Percentiles rank a stretch among this genome's conserved stretches.
phyloP scores from a whole-genome alignment of 2,888 invertebrate genomes.

The Drosophila recens region DNA sequence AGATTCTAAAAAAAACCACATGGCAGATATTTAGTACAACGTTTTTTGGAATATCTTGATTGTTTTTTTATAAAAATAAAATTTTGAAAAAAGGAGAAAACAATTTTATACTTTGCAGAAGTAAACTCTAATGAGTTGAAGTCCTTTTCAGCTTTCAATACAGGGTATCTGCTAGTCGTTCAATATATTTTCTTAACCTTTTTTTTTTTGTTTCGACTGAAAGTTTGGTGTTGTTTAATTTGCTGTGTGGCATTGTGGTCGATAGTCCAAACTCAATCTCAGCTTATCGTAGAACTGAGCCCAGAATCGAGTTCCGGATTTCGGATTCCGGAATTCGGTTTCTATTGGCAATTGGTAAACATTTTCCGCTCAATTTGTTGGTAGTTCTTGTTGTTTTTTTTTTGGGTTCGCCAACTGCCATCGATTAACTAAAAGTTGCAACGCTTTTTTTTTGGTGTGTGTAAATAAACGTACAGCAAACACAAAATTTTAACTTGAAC shows the following conservation, averaged over 20 bases:
- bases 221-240: slow-evolving; percentile 63
- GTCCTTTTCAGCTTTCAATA: not conserved
- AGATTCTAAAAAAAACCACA: not conserved
- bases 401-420: slow-evolving; percentile 52
- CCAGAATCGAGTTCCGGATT: slow-evolving; percentile 3
- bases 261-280: slow-evolving; percentile 59
- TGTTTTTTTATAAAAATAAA: no score
- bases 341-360: slow-evolving; percentile 77
- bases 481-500: slow-evolving; percentile 45
- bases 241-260: slow-evolving; percentile 41
- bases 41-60: not conserved
- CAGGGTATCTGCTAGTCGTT: not conserved
- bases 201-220: not conserved
- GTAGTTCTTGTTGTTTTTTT: slow-evolving; percentile 37
- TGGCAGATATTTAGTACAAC: not conserved
- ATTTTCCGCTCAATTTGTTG: slow-evolving; percentile 78
- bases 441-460: slow-evolving; percentile 30
- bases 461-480: slow-evolving; percentile 65
- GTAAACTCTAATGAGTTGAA: not conserved
- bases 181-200: slow-evolving; percentile 13
- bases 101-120: no score
- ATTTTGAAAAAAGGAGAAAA: no score
- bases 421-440: slow-evolving; percentile 70
- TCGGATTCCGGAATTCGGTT: slow-evolving; percentile 25
- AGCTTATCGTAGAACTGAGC: slow-evolving; percentile 19